Evolutionary conservation across 2,797 vertebrate genomes (phyloP), one percentile per base, ranked within the genome.

Genomic region (Spinus olivaceus): DNA sequence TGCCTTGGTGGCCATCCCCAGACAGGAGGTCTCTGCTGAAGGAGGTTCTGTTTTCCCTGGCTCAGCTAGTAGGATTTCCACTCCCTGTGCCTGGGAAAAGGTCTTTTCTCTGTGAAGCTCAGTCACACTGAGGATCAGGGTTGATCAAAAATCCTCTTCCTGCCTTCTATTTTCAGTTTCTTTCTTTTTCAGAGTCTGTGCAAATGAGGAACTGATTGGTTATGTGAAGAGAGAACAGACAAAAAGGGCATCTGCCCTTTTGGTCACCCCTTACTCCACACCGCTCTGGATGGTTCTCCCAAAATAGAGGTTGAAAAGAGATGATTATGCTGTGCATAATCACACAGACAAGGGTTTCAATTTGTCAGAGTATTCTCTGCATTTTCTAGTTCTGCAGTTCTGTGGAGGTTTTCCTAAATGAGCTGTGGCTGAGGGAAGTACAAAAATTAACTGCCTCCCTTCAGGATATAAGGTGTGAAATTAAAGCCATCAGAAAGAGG

Each of bases 401-500:
- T 0, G 0, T 59, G 65, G 76, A 94, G 80, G 35, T 83, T 95
- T 96, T 91, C 61, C 79, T 96, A 91, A 95, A 94, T 88, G 85
- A 94, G 89, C 91, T 83, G 76, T 78, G 72, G 54, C 81, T 92
- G 79, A 89, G 90, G 57, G 69, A 86, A 96, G 91, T 92, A 72
- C 54, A 91, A 92, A 93, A 94, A 94, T 95, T 95, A 94, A 88
- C 76, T 90, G 59, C 50, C 61, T 91, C 92, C 94, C 91, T 92
- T 96, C 87, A 88, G 82, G 91, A 44, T 56, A 88, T 33, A 94
- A 94, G 81, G 87, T 83, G 46, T 72, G 89, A 94, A 95, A 96
- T 96, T 95, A 94, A 94, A 96, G 94, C 12, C 1, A 91, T 92
- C 81, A 93, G 81, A 95, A 93, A 81, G 96, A 91, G 77, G 91